phyloP scores from a whole-genome alignment of 2,888 invertebrate genomes.

The Gandaritis pyraliata region DNA sequence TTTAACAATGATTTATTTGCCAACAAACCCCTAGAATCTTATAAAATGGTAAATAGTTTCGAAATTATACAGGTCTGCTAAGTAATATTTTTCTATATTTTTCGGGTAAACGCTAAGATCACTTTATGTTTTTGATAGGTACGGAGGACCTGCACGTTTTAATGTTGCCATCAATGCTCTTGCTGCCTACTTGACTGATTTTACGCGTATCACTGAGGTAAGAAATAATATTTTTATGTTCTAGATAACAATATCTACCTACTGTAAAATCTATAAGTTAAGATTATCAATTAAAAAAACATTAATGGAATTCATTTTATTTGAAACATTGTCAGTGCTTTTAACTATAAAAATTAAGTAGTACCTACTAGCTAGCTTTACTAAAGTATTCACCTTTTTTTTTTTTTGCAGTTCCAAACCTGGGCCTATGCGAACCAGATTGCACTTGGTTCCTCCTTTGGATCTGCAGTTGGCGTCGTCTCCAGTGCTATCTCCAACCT shows the following conservation, averaged over 20 bases:
- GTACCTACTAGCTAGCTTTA: too few relatives aligned
- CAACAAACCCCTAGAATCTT: too few relatives aligned
- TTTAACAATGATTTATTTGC: too few relatives aligned
- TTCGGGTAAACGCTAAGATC: too few relatives aligned
- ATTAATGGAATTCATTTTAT: too few relatives aligned
- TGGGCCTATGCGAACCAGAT: slow-evolving; percentile 67
- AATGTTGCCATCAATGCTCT: slow-evolving; percentile 57
- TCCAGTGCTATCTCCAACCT: slow-evolving; percentile 59
- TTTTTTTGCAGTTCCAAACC: slow-evolving; percentile 63
- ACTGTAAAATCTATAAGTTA: background rate
- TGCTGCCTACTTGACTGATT: slow-evolving; percentile 61
- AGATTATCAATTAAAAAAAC: too few relatives aligned
- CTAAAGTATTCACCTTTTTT: background rate
- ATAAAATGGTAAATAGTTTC: too few relatives aligned
- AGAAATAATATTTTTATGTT: background rate
- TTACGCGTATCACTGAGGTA: slow-evolving; percentile 51
- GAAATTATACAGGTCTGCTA: too few relatives aligned
- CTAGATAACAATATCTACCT: too few relatives aligned
- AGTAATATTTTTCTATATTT: too few relatives aligned
- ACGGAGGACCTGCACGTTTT: slow-evolving; percentile 69
- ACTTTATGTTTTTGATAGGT: slow-evolving; percentile 50
- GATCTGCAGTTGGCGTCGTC: slow-evolving; percentile 52
- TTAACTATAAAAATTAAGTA: too few relatives aligned
- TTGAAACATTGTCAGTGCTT: too few relatives aligned
- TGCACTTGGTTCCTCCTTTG: slow-evolving; percentile 55